phyloP scores from a whole-genome alignment of 2,888 invertebrate genomes.

The Platycnemis pennipes region DNA sequence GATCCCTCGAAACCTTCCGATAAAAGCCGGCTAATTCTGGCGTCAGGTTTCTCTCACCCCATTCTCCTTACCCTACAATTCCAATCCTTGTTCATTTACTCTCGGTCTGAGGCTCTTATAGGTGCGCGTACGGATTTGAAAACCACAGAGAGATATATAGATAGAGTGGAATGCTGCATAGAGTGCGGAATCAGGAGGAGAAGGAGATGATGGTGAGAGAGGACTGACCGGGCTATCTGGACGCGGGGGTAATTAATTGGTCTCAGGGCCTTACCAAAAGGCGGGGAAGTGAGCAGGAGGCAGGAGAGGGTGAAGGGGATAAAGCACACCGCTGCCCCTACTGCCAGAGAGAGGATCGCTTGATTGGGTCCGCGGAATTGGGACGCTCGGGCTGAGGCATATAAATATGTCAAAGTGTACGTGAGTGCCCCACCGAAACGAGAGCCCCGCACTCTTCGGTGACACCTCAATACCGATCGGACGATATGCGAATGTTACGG shows the following conservation, averaged over 20 bases:
- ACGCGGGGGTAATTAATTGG: slow-evolving; percentile 47
- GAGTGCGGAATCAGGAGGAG: too few species aligned
- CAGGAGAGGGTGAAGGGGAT: not conserved
- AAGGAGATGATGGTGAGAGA: too few species aligned
- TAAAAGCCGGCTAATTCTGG: too few species aligned
- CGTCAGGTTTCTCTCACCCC: too few species aligned
- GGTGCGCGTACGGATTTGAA: too few species aligned
- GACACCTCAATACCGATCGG: not conserved
- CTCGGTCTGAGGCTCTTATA: too few species aligned
- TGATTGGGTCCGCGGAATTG: slow-evolving; percentile 46
- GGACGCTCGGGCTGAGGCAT: not conserved
- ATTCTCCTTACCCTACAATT: too few species aligned
- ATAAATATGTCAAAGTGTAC: not conserved
- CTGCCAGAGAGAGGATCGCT: not conserved
- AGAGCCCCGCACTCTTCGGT: not conserved
- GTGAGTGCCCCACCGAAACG: not conserved
- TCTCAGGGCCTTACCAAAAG: slow-evolving; percentile 12
- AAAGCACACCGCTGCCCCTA: not conserved
- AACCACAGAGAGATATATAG: too few species aligned
- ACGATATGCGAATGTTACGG: not conserved
- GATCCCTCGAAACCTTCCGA: too few species aligned
- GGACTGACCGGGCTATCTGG: not conserved
- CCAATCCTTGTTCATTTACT: too few species aligned
- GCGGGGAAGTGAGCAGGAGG: not conserved
- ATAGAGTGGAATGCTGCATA: too few species aligned